Percentiles rank a stretch among this genome's conserved stretches.
Conservation (phyloP, 2,797 vertebrate species). For the Catharus ustulatus region DNA sequence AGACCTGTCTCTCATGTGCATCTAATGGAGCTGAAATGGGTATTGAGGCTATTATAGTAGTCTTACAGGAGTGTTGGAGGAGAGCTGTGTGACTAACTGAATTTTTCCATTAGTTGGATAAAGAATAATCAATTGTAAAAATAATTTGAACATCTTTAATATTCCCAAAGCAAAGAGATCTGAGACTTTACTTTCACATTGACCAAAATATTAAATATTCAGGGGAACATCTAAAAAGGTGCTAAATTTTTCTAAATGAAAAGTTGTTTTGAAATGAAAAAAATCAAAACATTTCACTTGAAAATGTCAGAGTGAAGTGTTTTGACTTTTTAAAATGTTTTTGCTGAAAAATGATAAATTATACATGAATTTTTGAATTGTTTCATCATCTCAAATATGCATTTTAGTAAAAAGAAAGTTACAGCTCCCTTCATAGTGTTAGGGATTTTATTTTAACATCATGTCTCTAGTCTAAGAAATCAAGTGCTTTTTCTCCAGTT, state of each 20-base stretch:
- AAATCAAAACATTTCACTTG: slow-evolving; percentile 55
- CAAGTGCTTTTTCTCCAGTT: not conserved
- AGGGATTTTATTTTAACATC: not conserved
- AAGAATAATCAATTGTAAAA: not conserved
- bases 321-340: slow-evolving; percentile 65
- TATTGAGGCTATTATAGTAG: not conserved
- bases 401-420: slow-evolving; percentile 31
- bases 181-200: not conserved
- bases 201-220: slow-evolving; percentile 15
- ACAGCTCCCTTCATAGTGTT: not conserved
- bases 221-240: not conserved
- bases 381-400: slow-evolving; percentile 37
- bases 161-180: not conserved
- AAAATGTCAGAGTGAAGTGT: slow-evolving; percentile 65
- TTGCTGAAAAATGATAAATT: slow-evolving; percentile 56
- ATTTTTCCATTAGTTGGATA: not conserved
- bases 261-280: slow-evolving; percentile 56
- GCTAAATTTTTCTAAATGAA: slow-evolving; percentile 38
- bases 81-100: not conserved
- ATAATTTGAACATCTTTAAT: not conserved
- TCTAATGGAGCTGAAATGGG: not conserved
- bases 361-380: slow-evolving; percentile 60
- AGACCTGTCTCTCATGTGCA: not conserved
- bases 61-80: not conserved
- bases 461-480: not conserved